phyloP scores from a whole-genome alignment of 2,797 vertebrate species.

The Heliangelus exortis region DNA sequence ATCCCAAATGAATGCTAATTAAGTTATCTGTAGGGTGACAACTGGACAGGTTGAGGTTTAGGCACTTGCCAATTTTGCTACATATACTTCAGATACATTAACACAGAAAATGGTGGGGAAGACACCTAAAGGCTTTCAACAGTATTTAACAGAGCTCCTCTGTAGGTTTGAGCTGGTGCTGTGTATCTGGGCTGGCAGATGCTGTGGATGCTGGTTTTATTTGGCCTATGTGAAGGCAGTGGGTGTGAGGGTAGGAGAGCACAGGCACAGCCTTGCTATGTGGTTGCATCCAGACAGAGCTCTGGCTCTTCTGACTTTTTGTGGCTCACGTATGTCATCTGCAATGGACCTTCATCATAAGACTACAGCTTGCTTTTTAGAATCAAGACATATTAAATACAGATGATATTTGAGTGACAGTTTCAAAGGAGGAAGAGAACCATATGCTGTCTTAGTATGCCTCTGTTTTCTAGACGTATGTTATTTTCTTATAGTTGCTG shows the following conservation, averaged over 20 bases:
- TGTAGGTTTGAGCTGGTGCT: no score
- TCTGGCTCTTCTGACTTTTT: neutral
- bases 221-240: neutral
- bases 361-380: neutral
- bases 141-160: neutral
- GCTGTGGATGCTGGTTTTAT: neutral
- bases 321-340: neutral
- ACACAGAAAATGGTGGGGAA: neutral
- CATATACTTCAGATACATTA: neutral
- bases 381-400: neutral
- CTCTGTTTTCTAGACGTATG: slow-evolving; percentile 29
- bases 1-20: neutral
- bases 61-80: neutral
- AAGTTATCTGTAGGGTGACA: neutral
- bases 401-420: neutral
- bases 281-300: neutral
- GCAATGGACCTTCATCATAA: neutral
- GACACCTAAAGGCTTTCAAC: neutral
- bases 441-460: neutral
- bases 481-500: neutral
- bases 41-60: neutral
- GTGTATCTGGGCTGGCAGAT: neutral
- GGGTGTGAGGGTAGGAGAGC: neutral
- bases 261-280: neutral
- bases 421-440: slow-evolving; percentile 45